Evolutionary conservation across 2,797 vertebrate species (phyloP).

Genomic region (Sebastes cheni): DNA sequence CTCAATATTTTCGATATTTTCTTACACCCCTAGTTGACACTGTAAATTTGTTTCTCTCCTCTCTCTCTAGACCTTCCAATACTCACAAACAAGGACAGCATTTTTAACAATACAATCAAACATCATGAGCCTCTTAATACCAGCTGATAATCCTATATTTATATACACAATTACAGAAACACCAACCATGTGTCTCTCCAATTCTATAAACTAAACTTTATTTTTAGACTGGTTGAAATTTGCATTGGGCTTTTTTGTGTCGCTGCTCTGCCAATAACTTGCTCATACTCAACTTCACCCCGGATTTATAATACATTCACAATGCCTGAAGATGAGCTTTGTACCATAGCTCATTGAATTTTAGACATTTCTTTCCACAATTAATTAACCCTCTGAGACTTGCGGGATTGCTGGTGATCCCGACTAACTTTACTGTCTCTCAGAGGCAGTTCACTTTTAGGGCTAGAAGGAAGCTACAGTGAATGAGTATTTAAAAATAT

Average conservation of each 20-base stretch:
- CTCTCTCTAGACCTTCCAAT: not conserved
- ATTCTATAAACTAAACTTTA: not conserved
- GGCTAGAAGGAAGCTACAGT: no score
- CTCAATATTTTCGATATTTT: no score
- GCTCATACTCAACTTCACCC: no score
- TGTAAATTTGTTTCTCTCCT: slow-evolving; percentile 5
- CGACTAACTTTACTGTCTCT: no score
- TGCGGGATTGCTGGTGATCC: no score
- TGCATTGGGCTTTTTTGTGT: not conserved
- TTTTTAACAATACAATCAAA: slow-evolving; percentile 11
- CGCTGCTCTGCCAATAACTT: not conserved
- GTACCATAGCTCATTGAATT: not conserved
- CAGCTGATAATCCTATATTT: slow-evolving; percentile 26
- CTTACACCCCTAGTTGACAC: not conserved
- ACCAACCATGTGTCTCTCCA: not conserved
- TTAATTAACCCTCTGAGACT: not conserved
- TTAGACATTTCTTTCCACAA: not conserved
- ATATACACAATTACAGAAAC: slow-evolving; percentile 11
- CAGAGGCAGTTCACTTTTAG: no score
- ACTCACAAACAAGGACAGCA: slow-evolving; percentile 13
- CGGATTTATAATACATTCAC: not conserved
- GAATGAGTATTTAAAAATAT: not conserved
- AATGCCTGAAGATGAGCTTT: not conserved
- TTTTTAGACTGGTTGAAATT: not conserved
- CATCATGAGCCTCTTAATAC: slow-evolving; percentile 19